Evolutionary conservation across 2,113 vertebrate species (phyloP).

Genomic region (Xiphophorus couchianus): DNA sequence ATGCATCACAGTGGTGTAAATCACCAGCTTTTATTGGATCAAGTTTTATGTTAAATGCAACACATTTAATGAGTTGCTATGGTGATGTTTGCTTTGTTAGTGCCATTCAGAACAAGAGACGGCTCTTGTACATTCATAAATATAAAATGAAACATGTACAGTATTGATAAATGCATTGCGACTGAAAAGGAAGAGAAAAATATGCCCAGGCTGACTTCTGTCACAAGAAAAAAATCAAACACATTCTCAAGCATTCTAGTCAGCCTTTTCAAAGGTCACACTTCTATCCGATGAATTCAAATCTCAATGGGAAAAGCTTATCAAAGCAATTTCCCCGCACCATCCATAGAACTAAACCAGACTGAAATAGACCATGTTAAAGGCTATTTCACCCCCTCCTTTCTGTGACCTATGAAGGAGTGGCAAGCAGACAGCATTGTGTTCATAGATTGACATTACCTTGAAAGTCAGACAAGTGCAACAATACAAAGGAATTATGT

Average conservation of each 20-base stretch:
- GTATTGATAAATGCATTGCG: constrained; percentile 27
- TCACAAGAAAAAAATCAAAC: constrained; percentile 68
- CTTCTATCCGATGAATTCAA: constrained; percentile 71
- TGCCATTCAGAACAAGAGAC: constrained; percentile 16
- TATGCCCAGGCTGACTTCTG: constrained; percentile 49
- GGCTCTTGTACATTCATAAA: constrained; percentile 25
- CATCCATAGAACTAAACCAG: constrained; percentile 42
- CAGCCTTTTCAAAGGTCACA: constrained; percentile 79
- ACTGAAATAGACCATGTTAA: constrained; percentile 54
- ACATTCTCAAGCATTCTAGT: constrained; percentile 67
- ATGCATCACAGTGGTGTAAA: neutral
- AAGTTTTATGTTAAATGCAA: constrained; percentile 6
- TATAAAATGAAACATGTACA: constrained; percentile 20
- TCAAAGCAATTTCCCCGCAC: constrained; percentile 73
- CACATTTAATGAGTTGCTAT: constrained; percentile 12
- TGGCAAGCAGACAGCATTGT: constrained; percentile 10
- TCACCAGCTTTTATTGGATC: constrained; percentile 14
- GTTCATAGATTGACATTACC: constrained; percentile 16
- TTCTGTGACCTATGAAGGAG: constrained; percentile 47
- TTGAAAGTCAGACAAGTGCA: constrained; percentile 26
- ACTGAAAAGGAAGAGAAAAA: constrained; percentile 30
- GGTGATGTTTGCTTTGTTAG: constrained; percentile 13
- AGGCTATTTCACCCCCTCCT: constrained; percentile 31
- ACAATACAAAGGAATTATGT: constrained; percentile 14
- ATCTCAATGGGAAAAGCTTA: constrained; percentile 75